Percentiles rank a stretch among this genome's conserved stretches.
Conservation (phyloP, 2,888 invertebrate genomes). For the Epicampocera succincta region DNA sequence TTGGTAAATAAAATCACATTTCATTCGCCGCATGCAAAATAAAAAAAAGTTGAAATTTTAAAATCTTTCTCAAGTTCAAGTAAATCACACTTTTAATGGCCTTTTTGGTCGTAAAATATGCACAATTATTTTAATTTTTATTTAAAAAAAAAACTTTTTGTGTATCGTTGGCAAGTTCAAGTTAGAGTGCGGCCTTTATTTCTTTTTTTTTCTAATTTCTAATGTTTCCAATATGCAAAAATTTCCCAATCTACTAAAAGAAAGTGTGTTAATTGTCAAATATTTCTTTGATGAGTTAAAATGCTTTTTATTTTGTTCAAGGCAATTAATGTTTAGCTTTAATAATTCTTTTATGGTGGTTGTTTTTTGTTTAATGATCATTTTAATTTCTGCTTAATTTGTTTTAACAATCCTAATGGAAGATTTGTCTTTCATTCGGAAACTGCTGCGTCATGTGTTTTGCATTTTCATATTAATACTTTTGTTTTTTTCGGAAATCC, state of each 20-base stretch:
- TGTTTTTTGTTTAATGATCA: conserved; percentile 15
- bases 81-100: conserved; percentile 27
- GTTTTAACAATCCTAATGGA: neutral
- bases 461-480: neutral
- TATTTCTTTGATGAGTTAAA: conserved; percentile 10
- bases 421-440: neutral
- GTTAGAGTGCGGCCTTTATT: conserved; percentile 2
- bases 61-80: conserved; percentile 60
- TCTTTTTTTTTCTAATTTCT: neutral
- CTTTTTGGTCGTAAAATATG: conserved; percentile 38
- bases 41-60: conserved; percentile 4
- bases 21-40: neutral
- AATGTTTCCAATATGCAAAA: neutral
- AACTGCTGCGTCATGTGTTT: neutral
- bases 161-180: conserved; percentile 10
- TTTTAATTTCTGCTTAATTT: conserved; percentile 37
- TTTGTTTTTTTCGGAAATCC: conserved; percentile 50
- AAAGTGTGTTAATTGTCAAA: conserved; percentile 59
- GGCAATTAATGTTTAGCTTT: conserved; percentile 24
- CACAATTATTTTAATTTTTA: neutral
- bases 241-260: neutral
- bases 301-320: conserved; percentile 11
- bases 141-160: neutral
- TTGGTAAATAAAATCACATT: neutral
- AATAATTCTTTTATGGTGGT: conserved; percentile 5